A percentile compares a stretch with the other conserved stretches of the same genome.
Conservation (phyloP, 1,140 invertebrate genomes). For the Lysiphlebus fabarum region DNA sequence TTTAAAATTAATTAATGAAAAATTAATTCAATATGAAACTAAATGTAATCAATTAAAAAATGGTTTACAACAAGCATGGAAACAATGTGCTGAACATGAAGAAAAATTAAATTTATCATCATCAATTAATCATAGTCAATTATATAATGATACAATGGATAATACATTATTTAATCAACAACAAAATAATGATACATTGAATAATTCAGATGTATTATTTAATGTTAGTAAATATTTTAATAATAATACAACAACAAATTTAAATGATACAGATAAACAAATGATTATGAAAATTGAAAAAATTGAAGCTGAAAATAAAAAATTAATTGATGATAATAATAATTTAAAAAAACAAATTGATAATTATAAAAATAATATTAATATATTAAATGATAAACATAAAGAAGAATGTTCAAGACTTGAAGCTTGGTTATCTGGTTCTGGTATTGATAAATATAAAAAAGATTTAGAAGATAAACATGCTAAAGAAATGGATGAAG, state of each 20-base stretch:
- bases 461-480: constrained; percentile 62
- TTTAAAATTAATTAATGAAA: constrained; percentile 59
- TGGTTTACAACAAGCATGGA: constrained; percentile 60
- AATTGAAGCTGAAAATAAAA: constrained; percentile 5
- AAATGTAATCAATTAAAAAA: constrained; percentile 60
- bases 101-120: constrained; percentile 58
- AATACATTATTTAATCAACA: constrained; percentile 7
- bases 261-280: background rate
- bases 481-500: constrained; percentile 70
- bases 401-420: constrained; percentile 44
- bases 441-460: constrained; percentile 54
- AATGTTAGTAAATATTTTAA: background rate
- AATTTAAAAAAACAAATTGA: constrained; percentile 29
- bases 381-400: constrained; percentile 28
- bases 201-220: background rate
- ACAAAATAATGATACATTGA: background rate
- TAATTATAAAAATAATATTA: constrained; percentile 22
- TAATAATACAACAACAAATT: background rate
- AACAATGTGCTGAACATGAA: constrained; percentile 62
- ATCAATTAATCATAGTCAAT: constrained; percentile 51
- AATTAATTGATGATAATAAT: constrained; percentile 31
- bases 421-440: no score
- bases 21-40: constrained; percentile 58
- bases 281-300: background rate
- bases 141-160: constrained; percentile 39